A percentile compares a stretch with the other conserved stretches of the same genome.
These are phyloP conservation scores for Cervus canadensis DNA, from an alignment of 2,113 vertebrate species.

Conservation along the genomic window DNA sequence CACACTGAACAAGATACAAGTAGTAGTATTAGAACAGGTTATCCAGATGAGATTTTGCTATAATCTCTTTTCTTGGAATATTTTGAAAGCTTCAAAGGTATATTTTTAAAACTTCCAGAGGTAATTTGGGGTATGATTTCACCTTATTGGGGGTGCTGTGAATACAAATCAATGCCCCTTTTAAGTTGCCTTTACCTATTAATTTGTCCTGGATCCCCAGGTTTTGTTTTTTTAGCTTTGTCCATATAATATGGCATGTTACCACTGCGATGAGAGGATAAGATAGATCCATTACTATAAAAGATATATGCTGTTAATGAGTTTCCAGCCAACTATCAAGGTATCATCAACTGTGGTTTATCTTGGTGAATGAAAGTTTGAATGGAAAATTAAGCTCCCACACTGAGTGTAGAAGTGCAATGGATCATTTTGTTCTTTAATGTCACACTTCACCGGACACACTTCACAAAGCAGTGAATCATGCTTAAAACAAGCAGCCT, in stretches of 20 bases:
- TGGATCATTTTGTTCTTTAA: conserved; percentile 62
- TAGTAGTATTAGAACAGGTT: neutral
- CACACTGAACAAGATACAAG: neutral
- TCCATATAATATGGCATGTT: neutral
- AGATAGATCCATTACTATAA: conserved; percentile 31
- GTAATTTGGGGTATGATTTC: neutral
- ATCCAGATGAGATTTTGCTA: neutral
- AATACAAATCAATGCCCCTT: neutral
- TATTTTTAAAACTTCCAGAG: neutral
- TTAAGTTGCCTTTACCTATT: neutral
- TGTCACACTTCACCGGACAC: conserved; percentile 53
- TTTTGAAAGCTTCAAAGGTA: neutral
- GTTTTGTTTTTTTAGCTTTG: conserved; percentile 57
- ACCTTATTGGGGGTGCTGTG: neutral
- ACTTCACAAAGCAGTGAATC: conserved; percentile 61
- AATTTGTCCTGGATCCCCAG: neutral
- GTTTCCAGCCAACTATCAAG: conserved; percentile 46
- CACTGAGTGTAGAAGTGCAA: conserved; percentile 1
- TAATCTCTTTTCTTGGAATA: neutral
- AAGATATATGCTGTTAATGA: conserved; percentile 44
- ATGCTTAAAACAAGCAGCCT: conserved; percentile 62
- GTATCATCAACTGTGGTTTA: conserved; percentile 57
- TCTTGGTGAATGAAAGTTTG: conserved; percentile 63
- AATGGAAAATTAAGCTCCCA: conserved; percentile 71
- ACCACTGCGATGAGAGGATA: conserved; percentile 37